These are phyloP conservation scores for Nibea albiflora DNA, from an alignment of 2,113 vertebrate genomes.

Conservation along the genomic window DNA sequence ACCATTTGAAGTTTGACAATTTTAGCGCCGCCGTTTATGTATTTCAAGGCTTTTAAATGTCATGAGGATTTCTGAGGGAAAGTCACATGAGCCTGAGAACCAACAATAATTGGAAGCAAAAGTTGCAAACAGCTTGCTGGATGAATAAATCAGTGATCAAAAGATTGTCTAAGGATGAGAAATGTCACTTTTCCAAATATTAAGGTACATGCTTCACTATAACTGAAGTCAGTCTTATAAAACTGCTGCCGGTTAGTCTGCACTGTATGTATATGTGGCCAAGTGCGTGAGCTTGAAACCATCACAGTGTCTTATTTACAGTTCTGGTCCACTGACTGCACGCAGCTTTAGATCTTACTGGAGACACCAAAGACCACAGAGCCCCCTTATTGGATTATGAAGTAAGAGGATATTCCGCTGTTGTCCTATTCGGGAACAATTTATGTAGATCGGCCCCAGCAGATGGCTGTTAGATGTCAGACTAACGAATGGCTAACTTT, in stretches of 20 bases:
- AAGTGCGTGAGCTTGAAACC: conserved; percentile 44
- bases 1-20: conserved; percentile 35
- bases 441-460: conserved; percentile 53
- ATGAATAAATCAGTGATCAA: conserved; percentile 4
- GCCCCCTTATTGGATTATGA: conserved; percentile 66
- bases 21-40: conserved; percentile 21
- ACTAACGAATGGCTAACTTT: conserved; percentile 69
- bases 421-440: conserved; percentile 56
- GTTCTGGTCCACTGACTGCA: conserved; percentile 64
- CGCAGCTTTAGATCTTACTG: conserved; percentile 56
- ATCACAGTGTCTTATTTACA: conserved; percentile 58
- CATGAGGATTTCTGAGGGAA: conserved; percentile 10
- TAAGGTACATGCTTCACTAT: not conserved
- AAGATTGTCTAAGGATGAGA: not conserved
- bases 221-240: not conserved
- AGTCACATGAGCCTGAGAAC: conserved; percentile 3
- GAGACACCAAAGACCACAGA: conserved; percentile 51
- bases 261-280: conserved; percentile 14
- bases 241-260: not conserved
- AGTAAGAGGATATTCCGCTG: conserved; percentile 70
- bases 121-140: not conserved
- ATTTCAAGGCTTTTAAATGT: conserved; percentile 34
- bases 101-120: not conserved
- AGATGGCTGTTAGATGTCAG: conserved; percentile 70
- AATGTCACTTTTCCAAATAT: conserved; percentile 5